A percentile compares a stretch with the other conserved stretches of the same genome.
Conservation (phyloP, 2,888 invertebrate species). For the Opisthograptis luteolata region DNA sequence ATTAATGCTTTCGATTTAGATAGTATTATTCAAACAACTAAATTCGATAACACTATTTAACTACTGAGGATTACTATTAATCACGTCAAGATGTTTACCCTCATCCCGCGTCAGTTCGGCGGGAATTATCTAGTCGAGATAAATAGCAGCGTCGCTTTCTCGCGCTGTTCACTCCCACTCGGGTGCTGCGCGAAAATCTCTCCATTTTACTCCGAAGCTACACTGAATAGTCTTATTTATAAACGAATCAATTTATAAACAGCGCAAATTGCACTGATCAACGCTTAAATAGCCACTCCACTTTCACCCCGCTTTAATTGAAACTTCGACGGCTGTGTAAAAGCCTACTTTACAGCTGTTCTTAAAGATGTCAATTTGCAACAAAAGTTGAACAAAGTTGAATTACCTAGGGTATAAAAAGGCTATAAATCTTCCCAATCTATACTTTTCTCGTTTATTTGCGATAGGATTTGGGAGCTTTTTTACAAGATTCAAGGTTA, state of each 20-base stretch:
- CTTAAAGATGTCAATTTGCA: constrained; percentile 59
- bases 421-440: constrained; percentile 56
- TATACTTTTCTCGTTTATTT: constrained; percentile 60
- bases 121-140: constrained; percentile 77
- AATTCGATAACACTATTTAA: constrained; percentile 77
- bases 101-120: constrained; percentile 74
- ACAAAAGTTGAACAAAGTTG: constrained; percentile 57
- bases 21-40: constrained; percentile 73
- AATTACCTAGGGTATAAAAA: constrained; percentile 57
- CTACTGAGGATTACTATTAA: constrained; percentile 79
- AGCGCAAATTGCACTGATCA: constrained; percentile 54
- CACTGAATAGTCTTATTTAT: constrained; percentile 56
- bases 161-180: constrained; percentile 55
- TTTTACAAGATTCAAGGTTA: constrained; percentile 46
- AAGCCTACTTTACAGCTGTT: constrained; percentile 49
- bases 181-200: constrained; percentile 59
- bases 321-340: constrained; percentile 35
- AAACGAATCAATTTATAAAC: constrained; percentile 65
- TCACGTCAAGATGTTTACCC: constrained; percentile 81
- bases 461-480: constrained; percentile 53
- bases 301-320: constrained; percentile 37
- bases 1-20: constrained; percentile 55
- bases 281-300: constrained; percentile 34
- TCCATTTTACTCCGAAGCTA: constrained; percentile 54
- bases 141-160: constrained; percentile 67